phyloP scores from a whole-genome alignment of 2,113 vertebrate species.

The Anguilla rostrata region DNA sequence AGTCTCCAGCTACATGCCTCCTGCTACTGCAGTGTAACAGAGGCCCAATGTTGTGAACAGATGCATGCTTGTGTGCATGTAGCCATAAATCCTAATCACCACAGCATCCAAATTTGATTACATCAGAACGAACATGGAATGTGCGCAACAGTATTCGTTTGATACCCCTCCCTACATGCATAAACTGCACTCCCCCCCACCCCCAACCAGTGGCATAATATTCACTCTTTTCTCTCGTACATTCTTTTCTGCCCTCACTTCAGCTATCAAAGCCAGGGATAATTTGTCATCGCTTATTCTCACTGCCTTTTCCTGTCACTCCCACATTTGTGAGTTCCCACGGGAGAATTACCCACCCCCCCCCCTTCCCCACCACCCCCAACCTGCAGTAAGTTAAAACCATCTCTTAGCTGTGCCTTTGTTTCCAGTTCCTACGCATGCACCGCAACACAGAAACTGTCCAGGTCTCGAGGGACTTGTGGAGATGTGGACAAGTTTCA shows the following conservation, averaged over 20 bases:
- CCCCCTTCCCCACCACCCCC: not conserved
- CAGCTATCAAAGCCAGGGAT: conserved; percentile 25
- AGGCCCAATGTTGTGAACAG: not conserved
- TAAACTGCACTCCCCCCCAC: too few species aligned
- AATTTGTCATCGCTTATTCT: conserved; percentile 44
- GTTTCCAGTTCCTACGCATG: conserved; percentile 24
- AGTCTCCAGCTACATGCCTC: not conserved
- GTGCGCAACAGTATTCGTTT: not conserved
- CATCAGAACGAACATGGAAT: too few species aligned
- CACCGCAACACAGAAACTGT: conserved; percentile 31
- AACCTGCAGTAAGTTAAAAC: conserved; percentile 40
- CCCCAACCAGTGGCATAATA: too few species aligned
- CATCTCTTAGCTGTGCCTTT: conserved; percentile 33
- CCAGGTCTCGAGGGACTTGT: conserved; percentile 31
- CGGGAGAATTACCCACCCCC: not conserved
- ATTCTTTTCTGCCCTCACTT: conserved; percentile 15
- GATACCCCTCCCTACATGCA: not conserved
- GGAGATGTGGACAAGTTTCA: conserved; percentile 21
- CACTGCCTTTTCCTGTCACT: conserved; percentile 31
- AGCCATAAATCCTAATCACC: not conserved
- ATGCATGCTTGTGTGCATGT: not conserved
- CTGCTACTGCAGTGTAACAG: not conserved
- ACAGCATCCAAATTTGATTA: not conserved
- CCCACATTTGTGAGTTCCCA: conserved; percentile 31
- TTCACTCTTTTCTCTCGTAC: not conserved